A percentile compares a stretch with the other conserved stretches of the same genome.
These are phyloP conservation scores for Dendrophyllia cribrosa DNA, from an alignment of 64 coral and sea anemone genomes.

Conservation along the genomic window DNA sequence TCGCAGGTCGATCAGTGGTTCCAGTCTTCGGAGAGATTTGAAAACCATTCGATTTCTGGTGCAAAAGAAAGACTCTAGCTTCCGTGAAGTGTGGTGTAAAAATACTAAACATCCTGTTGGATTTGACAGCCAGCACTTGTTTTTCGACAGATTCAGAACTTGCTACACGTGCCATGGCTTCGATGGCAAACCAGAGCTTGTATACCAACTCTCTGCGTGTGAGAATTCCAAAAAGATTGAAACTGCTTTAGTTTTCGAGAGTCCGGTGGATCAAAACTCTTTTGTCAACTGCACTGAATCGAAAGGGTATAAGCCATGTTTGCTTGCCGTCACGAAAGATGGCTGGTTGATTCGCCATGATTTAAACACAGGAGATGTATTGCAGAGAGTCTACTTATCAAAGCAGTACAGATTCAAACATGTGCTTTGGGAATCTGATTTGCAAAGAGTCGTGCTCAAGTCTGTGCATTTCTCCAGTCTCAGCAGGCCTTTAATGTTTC, in stretches of 20 bases:
- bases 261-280: constrained; percentile 81
- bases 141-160: constrained; percentile 87
- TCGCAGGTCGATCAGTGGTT: constrained; percentile 48
- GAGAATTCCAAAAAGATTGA: constrained; percentile 80
- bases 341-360: constrained; percentile 75
- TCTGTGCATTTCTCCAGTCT: constrained; percentile 62
- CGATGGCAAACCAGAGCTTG: constrained; percentile 63
- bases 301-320: constrained; percentile 58
- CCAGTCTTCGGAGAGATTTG: constrained; percentile 72
- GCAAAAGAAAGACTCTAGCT: constrained; percentile 56
- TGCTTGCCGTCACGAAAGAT: constrained; percentile 73
- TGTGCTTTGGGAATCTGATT: constrained; percentile 91
- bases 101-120: constrained; percentile 84
- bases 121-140: constrained; percentile 85
- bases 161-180: constrained; percentile 59
- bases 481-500: constrained; percentile 54
- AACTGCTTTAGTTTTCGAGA: constrained; percentile 86
- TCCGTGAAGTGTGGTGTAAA: constrained; percentile 80
- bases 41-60: constrained; percentile 75
- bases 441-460: constrained; percentile 78
- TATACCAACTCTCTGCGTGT: constrained; percentile 71
- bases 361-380: constrained; percentile 54
- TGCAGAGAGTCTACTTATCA: constrained; percentile 83
- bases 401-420: constrained; percentile 81
- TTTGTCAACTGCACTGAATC: constrained; percentile 27